phyloP scores from a whole-genome alignment of 2,113 vertebrate species.

The Neogobius melanostomus region DNA sequence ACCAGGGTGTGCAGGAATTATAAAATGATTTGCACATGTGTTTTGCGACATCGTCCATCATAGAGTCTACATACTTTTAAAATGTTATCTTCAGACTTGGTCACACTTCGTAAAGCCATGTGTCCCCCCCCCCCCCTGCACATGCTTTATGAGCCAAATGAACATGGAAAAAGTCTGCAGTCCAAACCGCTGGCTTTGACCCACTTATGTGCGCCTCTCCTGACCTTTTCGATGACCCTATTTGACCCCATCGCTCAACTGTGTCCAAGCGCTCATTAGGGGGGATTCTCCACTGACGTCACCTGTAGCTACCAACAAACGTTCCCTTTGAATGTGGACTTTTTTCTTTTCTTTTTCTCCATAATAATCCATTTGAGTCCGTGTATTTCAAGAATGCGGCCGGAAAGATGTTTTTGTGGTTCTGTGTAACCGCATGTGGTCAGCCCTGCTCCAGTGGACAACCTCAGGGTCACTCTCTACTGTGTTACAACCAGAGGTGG shows the following conservation, averaged over 20 bases:
- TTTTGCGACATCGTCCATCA: constrained; percentile 4
- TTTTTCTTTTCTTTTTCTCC: not conserved
- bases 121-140: constrained; percentile 7
- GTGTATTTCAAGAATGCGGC: constrained; percentile 8
- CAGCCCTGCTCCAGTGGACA: constrained; percentile 6
- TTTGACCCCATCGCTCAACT: constrained; percentile 53
- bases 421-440: constrained; percentile 31
- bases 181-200: constrained; percentile 20
- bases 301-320: constrained; percentile 11
- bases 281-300: constrained; percentile 33
- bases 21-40: constrained; percentile 22
- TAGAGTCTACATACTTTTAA: not conserved
- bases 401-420: not conserved
- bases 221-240: constrained; percentile 47
- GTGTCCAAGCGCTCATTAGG: constrained; percentile 60
- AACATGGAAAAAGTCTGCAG: constrained; percentile 24
- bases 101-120: constrained; percentile 38
- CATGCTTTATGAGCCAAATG: constrained; percentile 60
- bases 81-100: constrained; percentile 28
- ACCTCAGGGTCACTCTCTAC: not conserved
- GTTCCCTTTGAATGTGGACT: not conserved
- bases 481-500: not conserved
- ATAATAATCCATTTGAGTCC: not conserved
- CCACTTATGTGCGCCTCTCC: constrained; percentile 29
- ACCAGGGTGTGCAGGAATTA: constrained; percentile 15